Base-by-base conservation (phyloP, 2,888 invertebrate genomes). In the Lasius fuliginosus region DNA sequence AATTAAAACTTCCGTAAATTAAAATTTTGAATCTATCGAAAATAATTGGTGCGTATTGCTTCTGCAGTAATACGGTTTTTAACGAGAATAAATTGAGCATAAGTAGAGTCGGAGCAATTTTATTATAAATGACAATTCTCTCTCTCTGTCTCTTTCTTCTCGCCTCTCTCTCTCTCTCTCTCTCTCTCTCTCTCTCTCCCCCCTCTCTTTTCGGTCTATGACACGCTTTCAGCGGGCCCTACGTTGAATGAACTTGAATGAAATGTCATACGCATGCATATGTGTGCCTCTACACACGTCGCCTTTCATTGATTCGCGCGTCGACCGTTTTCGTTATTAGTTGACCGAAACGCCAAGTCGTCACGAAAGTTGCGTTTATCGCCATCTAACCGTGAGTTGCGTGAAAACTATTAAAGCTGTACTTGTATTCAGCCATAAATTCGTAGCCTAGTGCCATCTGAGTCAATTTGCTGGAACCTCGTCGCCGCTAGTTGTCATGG, bases 201-300 rank as follows among this genome's bases (percentile, higher is more conserved):
- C 40, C 5, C 40, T 46, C 46, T 46, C 49, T 53, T n/a, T 53
- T n/a, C 53, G 53, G 15, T 65, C 36, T 40, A 18, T 27, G 33
- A 60, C 27, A n/a, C 18, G 33, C 53, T 67, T 77, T 67, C 58
- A 42, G 42, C 40, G n/a, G 36, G 67, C 58, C 71, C 58, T 33
- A 60, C 79, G 79, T 79, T 79, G 79, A 79, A 79, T 71, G 79
- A 79, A 79, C 79, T 46, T 71, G 79, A 79, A 71, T 79, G 71
- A 71, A 79, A 79, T 60, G 60, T 56, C 46, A 42, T 77, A 71
- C 27, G 33, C 42, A 33, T 30, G 33, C n/a, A 58, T 40, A 67
- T 62, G 3, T 65, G 53, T 53, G 36, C 5, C 33, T 27, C 11
- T 33, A 36, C 36, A 36, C 49, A n/a, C 3, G 33, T 46, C 23